Conservation (phyloP, 2,888 invertebrate genomes). For the Caenorhabditis imperialis region DNA sequence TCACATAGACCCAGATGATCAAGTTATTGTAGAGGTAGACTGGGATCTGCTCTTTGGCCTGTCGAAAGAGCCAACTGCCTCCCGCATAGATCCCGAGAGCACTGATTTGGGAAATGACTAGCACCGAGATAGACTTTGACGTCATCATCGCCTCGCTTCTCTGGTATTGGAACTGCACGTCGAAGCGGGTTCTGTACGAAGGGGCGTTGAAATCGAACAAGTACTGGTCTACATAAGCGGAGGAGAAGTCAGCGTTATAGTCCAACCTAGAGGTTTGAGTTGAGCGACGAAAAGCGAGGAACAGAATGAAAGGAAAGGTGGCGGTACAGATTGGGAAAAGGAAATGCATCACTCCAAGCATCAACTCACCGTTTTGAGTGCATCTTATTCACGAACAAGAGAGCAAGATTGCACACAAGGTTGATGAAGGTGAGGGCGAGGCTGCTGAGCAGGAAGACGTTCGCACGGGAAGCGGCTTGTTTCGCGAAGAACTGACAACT, state of each 20-base stretch:
- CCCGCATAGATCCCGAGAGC: conserved; percentile 31
- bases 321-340: too few relatives aligned
- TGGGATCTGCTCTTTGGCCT: conserved; percentile 16
- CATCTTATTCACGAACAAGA: conserved; percentile 26
- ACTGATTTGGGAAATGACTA: conserved; percentile 42
- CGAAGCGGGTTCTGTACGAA: conserved; percentile 40
- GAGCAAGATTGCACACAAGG: conserved; percentile 14
- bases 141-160: conserved; percentile 43
- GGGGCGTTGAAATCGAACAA: conserved; percentile 29
- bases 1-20: conserved; percentile 43
- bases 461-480: conserved; percentile 19
- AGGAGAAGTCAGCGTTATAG: conserved; percentile 24
- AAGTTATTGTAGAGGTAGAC: conserved; percentile 34
- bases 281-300: too few relatives aligned
- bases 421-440: conserved; percentile 11
- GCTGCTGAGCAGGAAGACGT: conserved; percentile 33
- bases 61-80: conserved; percentile 33
- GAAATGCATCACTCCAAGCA: too few relatives aligned
- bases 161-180: conserved; percentile 42
- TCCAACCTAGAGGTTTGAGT: conserved; percentile 31
- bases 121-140: conserved; percentile 32
- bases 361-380: conserved; percentile 32
- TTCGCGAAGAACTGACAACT: conserved; percentile 42
- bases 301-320: too few relatives aligned
- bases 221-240: conserved; percentile 32